Percentiles rank a stretch among this genome's conserved stretches.
These are phyloP conservation scores for Hylia prasina DNA, from an alignment of 2,113 vertebrate species.

Conservation along the genomic window DNA sequence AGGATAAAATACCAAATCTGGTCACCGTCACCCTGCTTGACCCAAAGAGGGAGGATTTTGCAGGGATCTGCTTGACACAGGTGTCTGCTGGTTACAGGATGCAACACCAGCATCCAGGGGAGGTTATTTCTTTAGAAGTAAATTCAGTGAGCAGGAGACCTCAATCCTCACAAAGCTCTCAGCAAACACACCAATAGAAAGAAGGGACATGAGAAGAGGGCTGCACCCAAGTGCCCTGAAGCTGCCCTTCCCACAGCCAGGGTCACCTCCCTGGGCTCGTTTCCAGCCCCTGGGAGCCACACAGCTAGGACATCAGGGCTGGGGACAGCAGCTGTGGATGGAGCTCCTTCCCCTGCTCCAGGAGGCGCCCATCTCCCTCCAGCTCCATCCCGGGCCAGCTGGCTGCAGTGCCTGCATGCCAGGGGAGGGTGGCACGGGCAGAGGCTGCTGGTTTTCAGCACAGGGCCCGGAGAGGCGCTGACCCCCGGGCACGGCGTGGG, in stretches of 20 bases:
- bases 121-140: neutral
- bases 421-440: neutral
- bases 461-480: neutral
- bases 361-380: neutral
- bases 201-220: neutral
- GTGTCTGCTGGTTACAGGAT: neutral
- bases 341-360: neutral
- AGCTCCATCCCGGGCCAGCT: neutral
- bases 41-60: neutral
- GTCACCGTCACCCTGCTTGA: neutral
- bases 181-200: neutral
- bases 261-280: accelerated
- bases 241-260: neutral
- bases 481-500: neutral
- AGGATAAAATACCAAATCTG: neutral
- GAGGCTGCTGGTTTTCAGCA: neutral
- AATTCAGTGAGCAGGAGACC: neutral
- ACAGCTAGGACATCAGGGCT: neutral
- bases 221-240: neutral
- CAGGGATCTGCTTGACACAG: accelerated
- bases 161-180: neutral
- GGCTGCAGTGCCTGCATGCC: neutral
- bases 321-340: neutral
- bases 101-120: too few species aligned
- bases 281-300: neutral